A percentile compares a stretch with the other conserved stretches of the same genome.
Conservation (phyloP, 1,140 invertebrate species). For the Lordiphosa stackelbergi region DNA sequence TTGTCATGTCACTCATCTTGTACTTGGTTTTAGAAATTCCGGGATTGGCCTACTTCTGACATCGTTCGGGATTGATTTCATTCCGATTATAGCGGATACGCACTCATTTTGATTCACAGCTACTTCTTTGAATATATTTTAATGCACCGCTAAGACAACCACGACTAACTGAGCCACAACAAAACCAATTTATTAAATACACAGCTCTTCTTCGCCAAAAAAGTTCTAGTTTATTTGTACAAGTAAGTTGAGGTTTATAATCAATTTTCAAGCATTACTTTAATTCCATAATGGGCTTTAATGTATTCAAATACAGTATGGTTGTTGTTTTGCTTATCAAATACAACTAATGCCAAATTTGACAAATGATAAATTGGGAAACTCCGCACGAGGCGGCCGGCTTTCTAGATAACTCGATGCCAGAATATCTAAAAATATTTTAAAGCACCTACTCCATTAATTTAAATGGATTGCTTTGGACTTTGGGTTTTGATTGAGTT, state of each 20-base stretch:
- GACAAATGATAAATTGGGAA: slow-evolving; percentile 44
- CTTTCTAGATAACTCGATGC: slow-evolving; percentile 2
- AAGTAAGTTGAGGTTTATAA: slow-evolving; percentile 9
- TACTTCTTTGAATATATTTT: not conserved
- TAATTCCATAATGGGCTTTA: slow-evolving; percentile 14
- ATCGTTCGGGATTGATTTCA: too few relatives aligned
- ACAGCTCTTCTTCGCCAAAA: not conserved
- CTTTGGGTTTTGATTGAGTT: not conserved
- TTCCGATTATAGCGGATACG: too few relatives aligned
- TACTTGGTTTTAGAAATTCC: too few relatives aligned
- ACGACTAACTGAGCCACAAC: slow-evolving; percentile 24
- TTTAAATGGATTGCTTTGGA: slow-evolving; percentile 8
- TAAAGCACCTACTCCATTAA: slow-evolving; percentile 1
- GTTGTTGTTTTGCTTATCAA: slow-evolving; percentile 22
- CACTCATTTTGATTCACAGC: slow-evolving; percentile 22
- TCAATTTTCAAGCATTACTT: slow-evolving; percentile 49
- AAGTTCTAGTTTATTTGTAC: not conserved
- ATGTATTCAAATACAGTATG: slow-evolving; percentile 32
- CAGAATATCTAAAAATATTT: slow-evolving; percentile 28
- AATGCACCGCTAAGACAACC: not conserved
- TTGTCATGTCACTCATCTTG: too few relatives aligned
- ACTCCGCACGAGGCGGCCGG: slow-evolving; percentile 6
- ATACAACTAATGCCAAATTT: slow-evolving; percentile 29
- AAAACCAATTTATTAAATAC: slow-evolving; percentile 27
- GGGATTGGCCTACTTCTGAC: too few relatives aligned